Evolutionary conservation across 2,113 vertebrate genomes (phyloP), one percentile per base, ranked within the genome.

Genomic region (Empidonax traillii): DNA sequence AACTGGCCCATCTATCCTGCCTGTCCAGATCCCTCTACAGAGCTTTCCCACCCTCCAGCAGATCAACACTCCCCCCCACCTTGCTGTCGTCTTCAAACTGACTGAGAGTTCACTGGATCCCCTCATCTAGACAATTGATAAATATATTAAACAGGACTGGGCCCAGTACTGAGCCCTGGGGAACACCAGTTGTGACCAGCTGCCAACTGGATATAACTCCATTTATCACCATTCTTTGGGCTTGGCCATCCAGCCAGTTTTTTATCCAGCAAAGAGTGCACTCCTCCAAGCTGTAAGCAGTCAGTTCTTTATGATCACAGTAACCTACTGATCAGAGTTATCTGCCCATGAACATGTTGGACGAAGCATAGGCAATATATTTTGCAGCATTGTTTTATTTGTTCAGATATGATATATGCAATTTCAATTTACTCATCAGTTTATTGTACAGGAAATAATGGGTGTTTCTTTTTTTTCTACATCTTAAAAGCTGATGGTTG

Each of bases 31-130:
- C 19, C 13, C 10, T 53, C 31, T 44, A 12, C 0, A 1, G n/a
- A 27, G 2, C 14, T 7, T 51, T 62, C 20, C 46, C 71, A 4
- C 22, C 13, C 15, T 72, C 19, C 12, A 46, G 16, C 19, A 62
- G 33, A 37, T 19, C 35, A 56, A n/a, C 28, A 35, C 2, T 56
- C 3, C 6, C 3, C 0, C 1, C 1, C 2, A 67, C 2, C 5
- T 22, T 67, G 37, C 11, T 61, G 41, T 56, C 3, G 8, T 30
- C 33, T 76, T 28, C 25, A 55, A 56, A 76, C 8, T 43, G 21
- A n/a, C 19, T 25, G 25, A 62, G 19, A 7, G 3, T 58, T 5
- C 19, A 23, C 33, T 67, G 1, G 1, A 52, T 67, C 12, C 41
- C 17, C 12, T 68, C 9, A 7, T 47, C 33, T 12, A 72, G 14